Conservation (phyloP, 2,797 vertebrate genomes). For the Oreochromis mossambicus region DNA sequence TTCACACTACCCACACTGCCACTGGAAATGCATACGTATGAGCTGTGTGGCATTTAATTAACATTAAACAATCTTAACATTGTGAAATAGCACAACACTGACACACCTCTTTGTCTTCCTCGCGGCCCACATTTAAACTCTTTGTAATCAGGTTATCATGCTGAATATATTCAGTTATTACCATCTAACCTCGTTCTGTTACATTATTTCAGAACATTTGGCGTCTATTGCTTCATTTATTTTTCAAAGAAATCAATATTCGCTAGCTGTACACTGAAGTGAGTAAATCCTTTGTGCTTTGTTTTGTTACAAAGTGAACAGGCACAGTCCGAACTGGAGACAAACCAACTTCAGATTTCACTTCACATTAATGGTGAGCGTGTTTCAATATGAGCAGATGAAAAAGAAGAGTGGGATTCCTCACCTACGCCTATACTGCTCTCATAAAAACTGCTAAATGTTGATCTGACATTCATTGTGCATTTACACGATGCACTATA, state of each 20-base stretch:
- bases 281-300: background rate
- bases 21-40: background rate
- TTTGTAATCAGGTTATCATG: background rate
- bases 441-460: background rate
- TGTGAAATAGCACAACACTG: background rate
- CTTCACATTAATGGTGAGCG: background rate
- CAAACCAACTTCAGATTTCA: background rate
- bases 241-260: background rate
- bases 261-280: background rate
- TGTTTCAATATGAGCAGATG: background rate
- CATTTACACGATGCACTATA: background rate
- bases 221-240: background rate
- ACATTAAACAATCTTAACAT: background rate
- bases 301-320: background rate
- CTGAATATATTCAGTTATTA: background rate
- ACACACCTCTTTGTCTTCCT: background rate
- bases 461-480: background rate
- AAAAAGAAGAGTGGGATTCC: background rate
- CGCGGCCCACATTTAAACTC: background rate
- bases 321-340: background rate
- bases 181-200: background rate
- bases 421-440: background rate
- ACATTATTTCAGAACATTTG: background rate
- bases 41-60: background rate
- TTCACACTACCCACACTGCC: slow-evolving; percentile 24